Conservation (phyloP, 2,888 invertebrate genomes). For the Drosophila testacea region DNA sequence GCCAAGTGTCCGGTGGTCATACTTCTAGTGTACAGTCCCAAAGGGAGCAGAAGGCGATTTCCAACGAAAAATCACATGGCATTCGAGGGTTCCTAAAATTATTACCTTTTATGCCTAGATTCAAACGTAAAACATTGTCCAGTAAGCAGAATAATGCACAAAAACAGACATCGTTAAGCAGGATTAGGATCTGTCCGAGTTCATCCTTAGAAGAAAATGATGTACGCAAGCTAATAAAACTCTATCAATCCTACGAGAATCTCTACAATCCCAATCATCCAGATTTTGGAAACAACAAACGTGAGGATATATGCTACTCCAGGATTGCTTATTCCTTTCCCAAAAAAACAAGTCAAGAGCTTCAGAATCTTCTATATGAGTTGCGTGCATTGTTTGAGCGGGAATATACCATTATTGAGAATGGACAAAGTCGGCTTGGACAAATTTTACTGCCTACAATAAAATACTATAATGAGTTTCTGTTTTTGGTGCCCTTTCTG, state of each 20-base stretch:
- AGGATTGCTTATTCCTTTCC: constrained; percentile 48
- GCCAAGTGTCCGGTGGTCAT: background rate
- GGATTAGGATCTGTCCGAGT: background rate
- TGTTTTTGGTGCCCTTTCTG: constrained; percentile 56
- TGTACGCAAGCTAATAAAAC: constrained; percentile 42
- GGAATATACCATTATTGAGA: constrained; percentile 52
- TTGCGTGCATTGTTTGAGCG: constrained; percentile 47
- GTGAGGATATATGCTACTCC: constrained; percentile 46
- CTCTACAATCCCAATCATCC: constrained; percentile 52
- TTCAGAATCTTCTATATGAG: constrained; percentile 33
- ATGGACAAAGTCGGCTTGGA: constrained; percentile 8
- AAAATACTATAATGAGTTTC: constrained; percentile 59
- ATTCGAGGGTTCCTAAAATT: constrained; percentile 29
- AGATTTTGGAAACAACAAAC: constrained; percentile 47
- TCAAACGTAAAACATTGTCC: constrained; percentile 8
- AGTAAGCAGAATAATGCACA: background rate
- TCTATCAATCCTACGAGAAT: constrained; percentile 45
- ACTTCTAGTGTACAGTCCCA: background rate
- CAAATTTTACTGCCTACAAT: constrained; percentile 39
- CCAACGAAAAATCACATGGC: background rate
- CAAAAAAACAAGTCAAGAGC: constrained; percentile 7
- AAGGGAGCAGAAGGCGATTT: no score
- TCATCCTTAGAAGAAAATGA: constrained; percentile 28
- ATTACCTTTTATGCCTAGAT: constrained; percentile 1
- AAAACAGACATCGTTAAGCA: background rate